A percentile compares a stretch with the other conserved stretches of the same genome.
Conservation (phyloP, 23 tunicate genomes). For the Styela clava region DNA sequence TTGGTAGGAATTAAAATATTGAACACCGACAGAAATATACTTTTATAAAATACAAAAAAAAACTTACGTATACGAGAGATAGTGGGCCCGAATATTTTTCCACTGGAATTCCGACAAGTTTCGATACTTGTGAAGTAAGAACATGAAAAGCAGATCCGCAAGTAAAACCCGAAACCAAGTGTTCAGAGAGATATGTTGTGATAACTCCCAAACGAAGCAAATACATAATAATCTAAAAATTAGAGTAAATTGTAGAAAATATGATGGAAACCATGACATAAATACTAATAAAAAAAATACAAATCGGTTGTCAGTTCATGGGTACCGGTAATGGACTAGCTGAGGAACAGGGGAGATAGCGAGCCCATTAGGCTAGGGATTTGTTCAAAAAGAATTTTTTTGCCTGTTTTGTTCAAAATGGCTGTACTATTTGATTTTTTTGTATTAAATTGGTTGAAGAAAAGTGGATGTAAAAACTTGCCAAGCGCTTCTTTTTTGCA, state of each 20-base stretch:
- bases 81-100: conserved; percentile 54
- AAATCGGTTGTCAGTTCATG: background rate
- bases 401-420: too few relatives aligned
- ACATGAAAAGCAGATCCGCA: conserved; percentile 85
- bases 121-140: conserved; percentile 77
- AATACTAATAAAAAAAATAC: background rate
- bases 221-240: conserved; percentile 50
- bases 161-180: conserved; percentile 80
- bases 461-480: too few relatives aligned
- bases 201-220: conserved; percentile 58
- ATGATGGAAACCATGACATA: background rate
- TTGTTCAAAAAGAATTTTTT: too few relatives aligned
- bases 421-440: too few relatives aligned
- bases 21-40: too few relatives aligned
- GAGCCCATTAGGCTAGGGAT: background rate
- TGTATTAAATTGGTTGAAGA: too few relatives aligned
- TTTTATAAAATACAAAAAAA: too few relatives aligned
- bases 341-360: too few relatives aligned
- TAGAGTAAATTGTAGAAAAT: background rate
- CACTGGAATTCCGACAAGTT: conserved; percentile 47
- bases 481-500: too few relatives aligned
- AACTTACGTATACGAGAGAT: conserved; percentile 50
- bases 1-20: too few relatives aligned
- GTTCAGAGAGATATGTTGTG: conserved; percentile 58
- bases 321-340: too few relatives aligned